A percentile compares a stretch with the other conserved stretches of the same genome.
phyloP scores from a whole-genome alignment of 1,140 invertebrate species.

The Bombus cullumanus region DNA sequence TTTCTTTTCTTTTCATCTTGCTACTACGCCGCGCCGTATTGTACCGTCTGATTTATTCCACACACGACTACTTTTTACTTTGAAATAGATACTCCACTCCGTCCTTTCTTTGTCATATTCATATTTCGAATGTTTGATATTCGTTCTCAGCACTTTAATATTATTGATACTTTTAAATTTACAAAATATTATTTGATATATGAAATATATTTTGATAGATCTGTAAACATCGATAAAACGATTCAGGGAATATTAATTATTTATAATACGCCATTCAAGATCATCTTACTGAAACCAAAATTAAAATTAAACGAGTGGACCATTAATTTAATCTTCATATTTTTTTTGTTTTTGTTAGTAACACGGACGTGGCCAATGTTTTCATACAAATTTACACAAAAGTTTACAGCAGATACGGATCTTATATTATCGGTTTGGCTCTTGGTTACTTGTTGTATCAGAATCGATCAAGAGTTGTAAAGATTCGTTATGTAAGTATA shows the following conservation, averaged over 20 bases:
- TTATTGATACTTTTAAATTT: neutral
- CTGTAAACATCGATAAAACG: neutral
- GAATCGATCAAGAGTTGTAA: conserved; percentile 52
- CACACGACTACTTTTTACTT: neutral
- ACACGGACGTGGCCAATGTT: conserved; percentile 62
- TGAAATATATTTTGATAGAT: neutral
- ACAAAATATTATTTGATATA: neutral
- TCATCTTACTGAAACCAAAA: neutral
- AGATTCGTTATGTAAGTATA: conserved; percentile 70
- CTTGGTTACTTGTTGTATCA: conserved; percentile 76
- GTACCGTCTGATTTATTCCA: conserved; percentile 26
- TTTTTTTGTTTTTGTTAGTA: conserved; percentile 41
- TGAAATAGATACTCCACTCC: neutral
- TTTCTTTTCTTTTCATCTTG: neutral
- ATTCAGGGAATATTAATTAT: neutral
- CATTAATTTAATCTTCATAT: neutral
- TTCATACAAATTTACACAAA: conserved; percentile 75
- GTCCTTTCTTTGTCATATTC: too few species aligned
- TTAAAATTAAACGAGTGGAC: conserved; percentile 2
- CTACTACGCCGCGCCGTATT: neutral
- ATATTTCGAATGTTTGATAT: neutral
- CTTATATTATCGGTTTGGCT: conserved; percentile 80
- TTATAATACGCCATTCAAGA: neutral
- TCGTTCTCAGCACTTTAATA: neutral
- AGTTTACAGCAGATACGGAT: conserved; percentile 75